Base-by-base conservation (phyloP, 2,888 invertebrate genomes). In the Trichopria drosophilae region DNA sequence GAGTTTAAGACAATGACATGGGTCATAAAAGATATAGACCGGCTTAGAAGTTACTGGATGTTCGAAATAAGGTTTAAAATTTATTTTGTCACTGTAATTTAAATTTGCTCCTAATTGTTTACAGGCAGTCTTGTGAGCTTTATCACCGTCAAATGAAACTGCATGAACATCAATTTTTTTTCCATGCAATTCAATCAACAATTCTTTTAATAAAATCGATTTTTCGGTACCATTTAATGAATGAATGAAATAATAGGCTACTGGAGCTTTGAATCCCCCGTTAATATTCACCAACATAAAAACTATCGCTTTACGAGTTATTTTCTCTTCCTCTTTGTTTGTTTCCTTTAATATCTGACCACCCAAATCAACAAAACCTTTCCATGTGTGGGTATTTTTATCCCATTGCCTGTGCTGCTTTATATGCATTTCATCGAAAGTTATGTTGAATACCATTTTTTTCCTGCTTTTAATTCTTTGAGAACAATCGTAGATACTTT, bases 391-490 rank as follows among this genome's bases (percentile, higher is more conserved):
- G 3, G 48, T 26, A 22, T 35, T 44, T 40, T 37, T 44, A 41
- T 37, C 16, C 26, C 29, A 46, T 7, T 34, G 18, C 16, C 9
- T 18, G 20, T 35, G 32, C 28, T 55, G 29, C 44, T 41, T 55
- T 29, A 51, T 55, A 36, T 40, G 24, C 43, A 52, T 55, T 16
- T 52, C 49, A 44, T 55, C 52, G 28, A 52, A 52, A 15, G 49
- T 45, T n/a, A 55, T 6, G 36, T 45, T 52, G 34, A 55, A 55
- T 41, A 55, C 34, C 24, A 45, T 28, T 26, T 41, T 29, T 36
- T 52, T 4, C 39, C 31, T 16, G 6, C 9, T 20, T 18, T 18
- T 16, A 12, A 28, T 45, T 52, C 39, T 6, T 15, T 9, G 10
- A 32, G 24, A 2, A 49, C 49, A 22, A 52, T 48, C 5, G 26